Percentiles rank a stretch among this genome's conserved stretches.
Evolutionary conservation across 2,888 invertebrate species (phyloP).

Genomic region (Tachina grossa): DNA sequence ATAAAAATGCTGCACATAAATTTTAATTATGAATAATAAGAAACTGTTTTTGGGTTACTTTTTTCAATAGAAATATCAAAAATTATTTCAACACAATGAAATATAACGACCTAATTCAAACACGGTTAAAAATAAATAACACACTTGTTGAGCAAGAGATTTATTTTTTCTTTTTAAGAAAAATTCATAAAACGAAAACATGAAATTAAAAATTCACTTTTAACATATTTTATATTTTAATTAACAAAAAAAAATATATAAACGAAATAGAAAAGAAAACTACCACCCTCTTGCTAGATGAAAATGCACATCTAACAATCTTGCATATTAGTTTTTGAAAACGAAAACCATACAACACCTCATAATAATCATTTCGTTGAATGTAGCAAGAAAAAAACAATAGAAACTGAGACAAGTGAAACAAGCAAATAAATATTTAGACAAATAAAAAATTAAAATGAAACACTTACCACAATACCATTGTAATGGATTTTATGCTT

Average conservation of each 20-base stretch:
- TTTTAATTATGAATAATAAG: neutral
- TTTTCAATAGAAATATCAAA: neutral
- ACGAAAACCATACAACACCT: conserved; percentile 1
- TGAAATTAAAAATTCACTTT: conserved; percentile 51
- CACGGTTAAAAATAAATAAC: neutral
- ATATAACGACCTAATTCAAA: conserved; percentile 21
- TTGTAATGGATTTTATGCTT: conserved; percentile 79
- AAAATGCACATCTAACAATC: conserved; percentile 36
- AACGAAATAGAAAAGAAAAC: conserved; percentile 19
- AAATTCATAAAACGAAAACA: neutral
- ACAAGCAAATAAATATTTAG: conserved; percentile 40
- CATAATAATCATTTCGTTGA: neutral
- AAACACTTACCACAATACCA: conserved; percentile 80
- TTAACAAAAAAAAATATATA: conserved; percentile 9
- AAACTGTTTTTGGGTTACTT: neutral
- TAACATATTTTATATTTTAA: conserved; percentile 21
- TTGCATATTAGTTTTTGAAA: conserved; percentile 47
- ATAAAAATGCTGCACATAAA: neutral
- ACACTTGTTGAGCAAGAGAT: conserved; percentile 8
- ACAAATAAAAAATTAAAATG: conserved; percentile 25
- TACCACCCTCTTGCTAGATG: conserved; percentile 24
- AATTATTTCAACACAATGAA: neutral
- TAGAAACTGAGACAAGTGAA: conserved; percentile 50
- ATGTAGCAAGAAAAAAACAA: neutral
- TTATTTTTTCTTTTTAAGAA: neutral